A percentile compares a stretch with the other conserved stretches of the same genome.
Evolutionary conservation across 1,140 invertebrate species (phyloP).

Genomic region (Diprion similis): DNA sequence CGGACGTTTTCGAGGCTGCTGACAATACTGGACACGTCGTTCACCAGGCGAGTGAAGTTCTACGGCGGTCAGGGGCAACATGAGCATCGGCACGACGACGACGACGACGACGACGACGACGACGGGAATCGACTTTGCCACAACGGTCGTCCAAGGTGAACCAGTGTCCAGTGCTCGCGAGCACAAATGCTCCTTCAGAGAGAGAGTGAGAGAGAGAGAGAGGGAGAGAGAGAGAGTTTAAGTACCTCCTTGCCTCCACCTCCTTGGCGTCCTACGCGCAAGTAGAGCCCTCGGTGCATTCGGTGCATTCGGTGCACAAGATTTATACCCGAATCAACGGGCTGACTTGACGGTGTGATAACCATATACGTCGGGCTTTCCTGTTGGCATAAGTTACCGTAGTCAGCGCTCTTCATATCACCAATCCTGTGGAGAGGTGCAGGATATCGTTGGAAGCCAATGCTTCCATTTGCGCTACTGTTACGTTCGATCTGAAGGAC

Average conservation of each 20-base stretch:
- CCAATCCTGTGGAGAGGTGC: too few species aligned
- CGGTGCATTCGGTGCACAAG: constrained; percentile 25
- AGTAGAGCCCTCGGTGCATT: constrained; percentile 27
- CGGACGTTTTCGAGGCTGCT: too few species aligned
- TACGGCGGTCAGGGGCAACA: neutral
- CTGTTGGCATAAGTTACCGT: neutral
- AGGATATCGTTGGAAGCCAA: too few species aligned
- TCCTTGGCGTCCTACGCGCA: constrained; percentile 11
- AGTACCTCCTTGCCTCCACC: constrained; percentile 17
- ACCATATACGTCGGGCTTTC: neutral
- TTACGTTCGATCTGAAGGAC: too few species aligned
- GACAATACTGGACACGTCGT: too few species aligned
- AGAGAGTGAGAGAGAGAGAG: constrained; percentile 28
- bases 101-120: too few species aligned
- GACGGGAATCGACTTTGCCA: constrained; percentile 30
- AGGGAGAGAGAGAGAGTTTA: constrained; percentile 21
- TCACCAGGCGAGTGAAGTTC: neutral
- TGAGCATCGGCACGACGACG: neutral
- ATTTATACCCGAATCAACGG: constrained; percentile 13
- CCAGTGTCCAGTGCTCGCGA: constrained; percentile 42
- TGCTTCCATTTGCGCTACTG: too few species aligned
- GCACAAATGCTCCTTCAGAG: neutral
- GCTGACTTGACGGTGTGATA: neutral
- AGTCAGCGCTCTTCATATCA: neutral
- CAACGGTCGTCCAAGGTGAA: constrained; percentile 51